Base-by-base conservation (phyloP, 2,888 invertebrate species). In the Buathra laborator region DNA sequence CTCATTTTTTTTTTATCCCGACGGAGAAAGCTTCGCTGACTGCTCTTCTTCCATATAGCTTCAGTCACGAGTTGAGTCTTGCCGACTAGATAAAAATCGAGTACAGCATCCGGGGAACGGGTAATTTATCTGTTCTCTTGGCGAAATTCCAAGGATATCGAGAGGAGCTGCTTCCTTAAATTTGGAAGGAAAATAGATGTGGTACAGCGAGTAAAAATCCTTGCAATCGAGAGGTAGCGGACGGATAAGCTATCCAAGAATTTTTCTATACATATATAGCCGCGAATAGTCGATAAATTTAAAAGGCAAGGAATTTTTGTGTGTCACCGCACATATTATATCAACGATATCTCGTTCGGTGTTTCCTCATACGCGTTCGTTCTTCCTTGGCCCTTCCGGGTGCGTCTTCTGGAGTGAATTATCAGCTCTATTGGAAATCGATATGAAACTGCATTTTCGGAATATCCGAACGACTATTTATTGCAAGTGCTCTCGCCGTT, bases 71-170 rank as follows among this genome's bases (percentile, higher is more conserved):
- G 6, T 24, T 16, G 79, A 68, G 77, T 48, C 59, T 75, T 66
- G 74, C 66, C 76, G 62, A 75, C 67, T 68, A 56, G 78, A 75
- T 83, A 70, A 78, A 83, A 78, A 83, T 83, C 74, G 83, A 81
- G 66, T 83, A 78, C 59, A 71, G 72, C 72, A 62, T 81, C 74
- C 62, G 32, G 24, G 56, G 70, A 24, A 48, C 46, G 64, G 56
- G 72, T 79, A 85, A 86, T 85, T 83, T 85, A 86, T 86, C 83
- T 81, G 80, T 80, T 85, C 84, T 72, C 79, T 83, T 86, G 86
- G 87, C 85, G 72, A 5, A 79, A 64, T 29, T 86, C 87, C 88
- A 88, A 74, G 77, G 76, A 79, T 85, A 85, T 79, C 84, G 86
- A 83, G 80, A 81, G 53, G 66, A 75, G 79, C 59, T 12, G 59